Percentiles rank a stretch among this genome's conserved stretches.
Evolutionary conservation across 2,797 vertebrate genomes (phyloP).

Genomic region (Avahi laniger): DNA sequence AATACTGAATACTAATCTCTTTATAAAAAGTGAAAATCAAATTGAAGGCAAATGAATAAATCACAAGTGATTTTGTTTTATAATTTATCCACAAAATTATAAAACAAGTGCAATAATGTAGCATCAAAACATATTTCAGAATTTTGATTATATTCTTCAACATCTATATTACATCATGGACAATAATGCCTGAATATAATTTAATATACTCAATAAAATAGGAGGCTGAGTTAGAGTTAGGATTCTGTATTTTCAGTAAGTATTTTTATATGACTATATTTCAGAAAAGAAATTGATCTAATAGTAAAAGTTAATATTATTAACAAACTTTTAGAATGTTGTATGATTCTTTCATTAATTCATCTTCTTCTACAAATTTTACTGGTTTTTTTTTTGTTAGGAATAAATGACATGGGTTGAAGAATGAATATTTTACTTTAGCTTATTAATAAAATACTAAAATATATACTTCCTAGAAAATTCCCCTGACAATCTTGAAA

Average conservation of each 20-base stretch:
- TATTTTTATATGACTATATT: neutral
- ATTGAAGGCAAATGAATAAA: neutral
- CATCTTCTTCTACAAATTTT: neutral
- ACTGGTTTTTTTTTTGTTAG: neutral
- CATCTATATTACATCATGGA: neutral
- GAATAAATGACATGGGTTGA: neutral
- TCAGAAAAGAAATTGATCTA: neutral
- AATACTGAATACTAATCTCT: neutral
- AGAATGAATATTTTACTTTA: conserved; percentile 22
- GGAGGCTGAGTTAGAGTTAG: neutral
- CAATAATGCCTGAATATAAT: neutral
- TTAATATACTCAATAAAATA: neutral
- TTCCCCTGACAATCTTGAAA: neutral
- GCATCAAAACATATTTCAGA: neutral
- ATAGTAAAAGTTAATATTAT: neutral
- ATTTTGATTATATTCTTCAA: conserved; percentile 26
- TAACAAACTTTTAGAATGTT: neutral
- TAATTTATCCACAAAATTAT: neutral
- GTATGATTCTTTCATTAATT: neutral
- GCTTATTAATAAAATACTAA: conserved; percentile 37
- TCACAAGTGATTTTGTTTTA: neutral
- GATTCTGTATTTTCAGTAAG: neutral
- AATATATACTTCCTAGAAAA: neutral
- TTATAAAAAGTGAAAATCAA: neutral
- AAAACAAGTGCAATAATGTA: neutral